Conservation (phyloP, 2,888 invertebrate species). For the Alsophila aescularia region DNA sequence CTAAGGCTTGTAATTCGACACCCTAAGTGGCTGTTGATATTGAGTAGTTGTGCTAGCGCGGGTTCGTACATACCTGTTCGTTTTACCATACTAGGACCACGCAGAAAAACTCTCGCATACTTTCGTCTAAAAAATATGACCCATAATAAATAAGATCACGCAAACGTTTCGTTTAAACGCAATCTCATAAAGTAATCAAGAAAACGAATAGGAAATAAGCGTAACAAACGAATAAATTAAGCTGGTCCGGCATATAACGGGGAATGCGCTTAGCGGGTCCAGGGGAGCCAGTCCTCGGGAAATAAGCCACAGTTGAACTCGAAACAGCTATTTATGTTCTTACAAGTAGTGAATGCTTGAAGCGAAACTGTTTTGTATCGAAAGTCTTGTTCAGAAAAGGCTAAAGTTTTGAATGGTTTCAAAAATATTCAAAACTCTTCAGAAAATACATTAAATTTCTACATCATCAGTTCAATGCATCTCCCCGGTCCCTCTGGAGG, state of each 20-base stretch:
- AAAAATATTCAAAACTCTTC: no score
- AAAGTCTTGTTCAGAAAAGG: background rate
- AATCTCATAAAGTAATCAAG: slow-evolving; percentile 25
- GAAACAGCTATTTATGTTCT: background rate
- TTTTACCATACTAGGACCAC: background rate
- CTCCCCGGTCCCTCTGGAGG: no score
- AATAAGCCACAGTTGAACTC: slow-evolving; percentile 1
- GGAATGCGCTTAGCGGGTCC: slow-evolving; percentile 17
- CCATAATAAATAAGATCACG: slow-evolving; percentile 10
- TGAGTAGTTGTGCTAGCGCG: background rate
- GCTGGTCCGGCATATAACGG: slow-evolving; percentile 16
- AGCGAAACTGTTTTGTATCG: background rate
- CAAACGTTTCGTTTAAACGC: slow-evolving; percentile 17
- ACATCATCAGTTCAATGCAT: no score
- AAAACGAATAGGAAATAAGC: slow-evolving; percentile 21
- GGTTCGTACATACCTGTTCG: background rate
- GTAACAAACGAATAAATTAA: slow-evolving; percentile 20
- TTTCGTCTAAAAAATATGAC: background rate
- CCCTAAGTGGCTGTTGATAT: slow-evolving; percentile 9
- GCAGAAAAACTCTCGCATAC: background rate
- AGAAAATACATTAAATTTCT: no score
- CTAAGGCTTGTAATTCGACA: slow-evolving; percentile 13
- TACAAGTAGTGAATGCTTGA: background rate
- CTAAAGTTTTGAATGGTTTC: background rate
- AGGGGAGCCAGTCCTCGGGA: slow-evolving; percentile 1